Evolutionary conservation across 1,140 invertebrate genomes (phyloP).

Genomic region (Apis laboriosa): DNA sequence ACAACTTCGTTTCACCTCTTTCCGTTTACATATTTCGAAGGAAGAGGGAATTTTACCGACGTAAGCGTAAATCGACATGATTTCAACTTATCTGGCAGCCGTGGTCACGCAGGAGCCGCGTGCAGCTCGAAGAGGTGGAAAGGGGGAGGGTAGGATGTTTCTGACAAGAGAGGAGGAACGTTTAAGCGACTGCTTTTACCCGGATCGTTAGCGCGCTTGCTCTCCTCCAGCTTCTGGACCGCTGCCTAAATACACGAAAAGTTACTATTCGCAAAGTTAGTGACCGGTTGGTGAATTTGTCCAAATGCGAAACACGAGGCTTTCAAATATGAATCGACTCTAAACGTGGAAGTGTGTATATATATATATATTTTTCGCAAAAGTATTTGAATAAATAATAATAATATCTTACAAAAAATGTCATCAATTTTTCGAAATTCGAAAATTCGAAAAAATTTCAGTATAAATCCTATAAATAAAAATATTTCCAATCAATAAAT

Average conservation of each 20-base stretch:
- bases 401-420: too few relatives aligned
- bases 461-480: too few relatives aligned
- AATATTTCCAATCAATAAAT: too few relatives aligned
- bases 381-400: too few relatives aligned
- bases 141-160: not conserved
- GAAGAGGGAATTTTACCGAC: not conserved
- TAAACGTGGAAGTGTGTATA: not conserved
- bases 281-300: not conserved
- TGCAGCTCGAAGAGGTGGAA: too few relatives aligned
- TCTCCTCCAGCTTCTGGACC: conserved; percentile 29
- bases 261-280: conserved; percentile 14
- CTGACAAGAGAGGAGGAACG: conserved; percentile 15
- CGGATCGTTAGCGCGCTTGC: conserved; percentile 40
- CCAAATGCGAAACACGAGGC: not conserved
- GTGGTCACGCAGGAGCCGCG: conserved; percentile 5
- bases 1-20: too few relatives aligned
- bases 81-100: conserved; percentile 57
- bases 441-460: too few relatives aligned
- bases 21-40: too few relatives aligned
- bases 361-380: too few relatives aligned
- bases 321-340: not conserved
- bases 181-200: conserved; percentile 52
- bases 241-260: conserved; percentile 20
- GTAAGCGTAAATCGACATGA: conserved; percentile 43
- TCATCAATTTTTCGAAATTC: too few relatives aligned